Percentiles rank a stretch among this genome's conserved stretches.
Evolutionary conservation across 2,113 vertebrate genomes (phyloP).

Genomic region (Siniperca knerii): DNA sequence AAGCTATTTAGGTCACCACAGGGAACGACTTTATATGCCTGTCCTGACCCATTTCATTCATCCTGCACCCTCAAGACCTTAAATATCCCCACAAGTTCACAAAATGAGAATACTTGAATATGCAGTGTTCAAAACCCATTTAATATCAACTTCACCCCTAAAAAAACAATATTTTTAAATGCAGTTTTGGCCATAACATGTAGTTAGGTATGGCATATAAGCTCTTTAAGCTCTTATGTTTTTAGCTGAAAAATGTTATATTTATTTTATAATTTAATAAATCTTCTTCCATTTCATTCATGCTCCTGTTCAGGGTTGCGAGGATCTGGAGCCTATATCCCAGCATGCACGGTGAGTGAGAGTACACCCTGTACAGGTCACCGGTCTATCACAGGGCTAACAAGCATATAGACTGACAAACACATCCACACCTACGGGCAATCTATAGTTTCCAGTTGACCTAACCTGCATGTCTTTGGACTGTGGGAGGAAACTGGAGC

Average conservation of each 20-base stretch:
- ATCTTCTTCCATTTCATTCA: conserved; percentile 13
- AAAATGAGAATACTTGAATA: not conserved
- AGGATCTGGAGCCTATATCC: conserved; percentile 23
- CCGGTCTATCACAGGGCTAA: conserved; percentile 46
- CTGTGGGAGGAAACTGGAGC: conserved; percentile 61
- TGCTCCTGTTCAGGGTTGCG: not conserved
- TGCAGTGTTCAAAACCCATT: not conserved
- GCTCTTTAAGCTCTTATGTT: not conserved
- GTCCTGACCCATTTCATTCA: conserved; percentile 16
- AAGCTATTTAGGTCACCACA: conserved; percentile 25
- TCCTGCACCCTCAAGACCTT: conserved; percentile 20
- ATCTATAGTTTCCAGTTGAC: conserved; percentile 62
- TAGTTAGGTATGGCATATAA: too few relatives aligned
- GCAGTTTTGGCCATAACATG: not conserved
- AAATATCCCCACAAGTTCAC: not conserved
- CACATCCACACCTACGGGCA: conserved; percentile 60
- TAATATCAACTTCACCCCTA: not conserved
- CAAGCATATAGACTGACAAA: conserved; percentile 45
- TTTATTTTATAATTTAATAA: not conserved
- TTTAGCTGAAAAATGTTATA: not conserved
- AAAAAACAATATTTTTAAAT: not conserved
- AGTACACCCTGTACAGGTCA: conserved; percentile 29
- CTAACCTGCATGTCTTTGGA: conserved; percentile 43
- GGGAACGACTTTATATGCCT: conserved; percentile 4
- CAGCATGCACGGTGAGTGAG: conserved; percentile 31